phyloP scores from a whole-genome alignment of 2,888 invertebrate species.

The Ptilodon capucinus region DNA sequence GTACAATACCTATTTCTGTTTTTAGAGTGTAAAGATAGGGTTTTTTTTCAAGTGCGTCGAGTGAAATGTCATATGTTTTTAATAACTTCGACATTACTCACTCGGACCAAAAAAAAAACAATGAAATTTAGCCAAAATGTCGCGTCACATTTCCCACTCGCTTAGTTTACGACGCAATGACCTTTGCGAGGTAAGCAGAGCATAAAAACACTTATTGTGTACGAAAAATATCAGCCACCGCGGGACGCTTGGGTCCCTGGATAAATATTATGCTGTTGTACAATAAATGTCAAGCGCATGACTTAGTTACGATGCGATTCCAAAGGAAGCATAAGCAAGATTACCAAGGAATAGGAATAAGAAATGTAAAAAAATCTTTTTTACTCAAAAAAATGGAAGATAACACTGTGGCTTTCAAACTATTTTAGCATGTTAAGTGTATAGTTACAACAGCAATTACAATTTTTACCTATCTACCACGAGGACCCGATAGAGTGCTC shows the following conservation, averaged over 20 bases:
- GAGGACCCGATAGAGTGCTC: not conserved
- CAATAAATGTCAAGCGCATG: conserved; percentile 18
- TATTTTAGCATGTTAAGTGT: no score
- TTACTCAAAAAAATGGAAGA: no score
- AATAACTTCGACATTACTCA: no score
- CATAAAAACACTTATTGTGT: conserved; percentile 33
- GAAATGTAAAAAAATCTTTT: no score
- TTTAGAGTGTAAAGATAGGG: no score
- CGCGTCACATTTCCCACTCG: conserved; percentile 10
- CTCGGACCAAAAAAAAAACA: no score
- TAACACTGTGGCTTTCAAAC: no score
- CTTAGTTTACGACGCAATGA: conserved; percentile 17
- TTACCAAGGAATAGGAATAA: no score
- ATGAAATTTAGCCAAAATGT: conserved; percentile 4
- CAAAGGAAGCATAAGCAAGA: no score
- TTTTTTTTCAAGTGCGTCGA: not conserved
- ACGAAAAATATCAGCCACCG: conserved; percentile 36
- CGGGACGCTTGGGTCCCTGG: conserved; percentile 10
- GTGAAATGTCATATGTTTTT: not conserved
- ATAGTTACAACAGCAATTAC: no score
- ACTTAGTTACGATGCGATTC: no score
- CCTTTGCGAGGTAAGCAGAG: conserved; percentile 44
- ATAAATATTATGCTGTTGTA: conserved; percentile 5
- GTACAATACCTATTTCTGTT: no score
- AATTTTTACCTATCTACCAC: not conserved